Evolutionary conservation across 2,888 invertebrate species (phyloP), one percentile per base, ranked within the genome.

Genomic region (Hirtodrosophila histrioides): DNA sequence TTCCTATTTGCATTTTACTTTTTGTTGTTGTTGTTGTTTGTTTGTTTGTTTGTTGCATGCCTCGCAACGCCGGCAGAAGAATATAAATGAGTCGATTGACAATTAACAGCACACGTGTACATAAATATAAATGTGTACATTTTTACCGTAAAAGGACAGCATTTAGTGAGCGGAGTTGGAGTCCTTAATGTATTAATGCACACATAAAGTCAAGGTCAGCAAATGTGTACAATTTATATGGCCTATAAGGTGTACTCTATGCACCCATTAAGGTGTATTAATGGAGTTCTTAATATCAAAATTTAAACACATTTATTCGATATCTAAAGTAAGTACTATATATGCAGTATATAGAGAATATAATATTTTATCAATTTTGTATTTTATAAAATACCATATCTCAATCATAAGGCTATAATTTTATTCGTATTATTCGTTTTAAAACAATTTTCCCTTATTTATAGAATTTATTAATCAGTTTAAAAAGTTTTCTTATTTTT

Each of bases 91-190:
- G 35, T 63, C 73, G 60, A 65, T 63, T 74, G 62, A 84, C 78
- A 86, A 86, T 86, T 84, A 84, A 72, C 48, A 71, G 57, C 60
- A 62, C 78, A 80, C 46, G 39, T 53, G 50, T 55, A 46, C 17
- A 17, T 24, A 23, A 35, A 40, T 23, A 31, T 44, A 27, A 49
- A n/a, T 37, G 24, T 43, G 11, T 40, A 1, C 6, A 49, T 67
- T 43, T 46, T 6, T 46, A 27, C 53, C 6, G 27, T 27, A 40
- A 71, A 73, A 65, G 67, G 60, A 66, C 60, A 56, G 36, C 60
- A 72, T 66, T 76, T 50, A 56, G 33, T 41, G 17, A 23, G 8
- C 35, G 37, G 23, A 56, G 39, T 60, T 50, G 39, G 60, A 40
- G 53, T 54, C 57, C 24, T 54, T 66, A 72, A 73, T 77, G 43